Evolutionary conservation across 2,888 invertebrate genomes (phyloP).

Genomic region (Dione juno): DNA sequence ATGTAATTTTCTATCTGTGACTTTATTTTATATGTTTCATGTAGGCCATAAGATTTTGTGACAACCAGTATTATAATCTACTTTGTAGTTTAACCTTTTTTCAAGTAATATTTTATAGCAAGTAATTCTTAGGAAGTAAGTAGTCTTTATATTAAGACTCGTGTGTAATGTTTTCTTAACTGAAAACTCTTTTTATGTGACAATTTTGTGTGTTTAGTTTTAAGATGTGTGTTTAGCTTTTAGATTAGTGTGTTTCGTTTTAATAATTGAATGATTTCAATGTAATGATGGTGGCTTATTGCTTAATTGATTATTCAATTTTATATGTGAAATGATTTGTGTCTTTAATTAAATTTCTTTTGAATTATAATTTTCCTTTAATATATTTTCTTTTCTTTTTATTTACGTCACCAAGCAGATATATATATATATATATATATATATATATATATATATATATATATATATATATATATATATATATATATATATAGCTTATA

Average conservation of each 20-base stretch:
- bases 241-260: too few relatives aligned
- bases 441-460: too few relatives aligned
- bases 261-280: background rate
- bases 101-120: background rate
- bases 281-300: constrained; percentile 1
- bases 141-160: background rate
- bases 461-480: too few relatives aligned
- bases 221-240: background rate
- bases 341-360: background rate
- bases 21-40: background rate
- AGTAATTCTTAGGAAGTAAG: background rate
- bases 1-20: constrained; percentile 1
- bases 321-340: constrained; percentile 1
- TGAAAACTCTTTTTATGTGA: background rate
- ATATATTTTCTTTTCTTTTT: background rate
- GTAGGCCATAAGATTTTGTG: constrained; percentile 1
- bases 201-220: constrained; percentile 11
- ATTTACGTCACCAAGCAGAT: background rate
- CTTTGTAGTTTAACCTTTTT: constrained; percentile 10
- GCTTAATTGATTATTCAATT: background rate
- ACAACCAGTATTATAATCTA: constrained; percentile 7
- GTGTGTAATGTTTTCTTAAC: background rate
- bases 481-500: too few relatives aligned
- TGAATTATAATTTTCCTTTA: background rate
- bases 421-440: too few relatives aligned